These are phyloP conservation scores for Lithobates sylvaticus DNA, from an alignment of 2,797 vertebrate species.

Conservation along the genomic window DNA sequence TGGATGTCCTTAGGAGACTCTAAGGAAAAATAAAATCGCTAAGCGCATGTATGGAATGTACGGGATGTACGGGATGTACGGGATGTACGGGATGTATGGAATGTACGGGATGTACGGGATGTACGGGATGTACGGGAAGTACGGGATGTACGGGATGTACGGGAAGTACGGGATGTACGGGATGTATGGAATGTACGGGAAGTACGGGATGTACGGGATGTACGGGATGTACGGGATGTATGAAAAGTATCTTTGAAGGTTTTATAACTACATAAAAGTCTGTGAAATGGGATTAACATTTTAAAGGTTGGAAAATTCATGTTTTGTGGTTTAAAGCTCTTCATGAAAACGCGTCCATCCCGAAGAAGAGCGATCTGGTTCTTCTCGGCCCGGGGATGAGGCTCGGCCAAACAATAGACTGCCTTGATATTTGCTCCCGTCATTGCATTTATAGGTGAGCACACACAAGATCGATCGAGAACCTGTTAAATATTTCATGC, in stretches of 20 bases:
- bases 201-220: too few relatives aligned
- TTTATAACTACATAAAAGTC: neutral
- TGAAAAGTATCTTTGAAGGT: neutral
- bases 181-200: too few relatives aligned
- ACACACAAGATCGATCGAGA: neutral
- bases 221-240: too few relatives aligned
- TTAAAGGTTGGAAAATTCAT: conserved; percentile 1
- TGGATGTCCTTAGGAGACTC: neutral
- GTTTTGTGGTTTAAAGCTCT: neutral
- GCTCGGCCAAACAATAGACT: neutral
- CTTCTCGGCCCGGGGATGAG: too few relatives aligned
- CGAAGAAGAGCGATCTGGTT: neutral
- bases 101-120: too few relatives aligned
- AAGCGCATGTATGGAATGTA: neutral
- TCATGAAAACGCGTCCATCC: neutral
- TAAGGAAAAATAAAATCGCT: neutral
- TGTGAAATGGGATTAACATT: conserved; percentile 5
- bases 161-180: too few relatives aligned
- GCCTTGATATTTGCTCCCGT: conserved; percentile 19
- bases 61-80: too few relatives aligned
- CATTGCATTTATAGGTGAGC: conserved; percentile 15
- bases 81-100: too few relatives aligned
- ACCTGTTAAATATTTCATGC: conserved; percentile 6
- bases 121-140: too few relatives aligned
- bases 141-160: too few relatives aligned